phyloP scores from a whole-genome alignment of 2,888 invertebrate genomes.

The Cerceris ruficornis region DNA sequence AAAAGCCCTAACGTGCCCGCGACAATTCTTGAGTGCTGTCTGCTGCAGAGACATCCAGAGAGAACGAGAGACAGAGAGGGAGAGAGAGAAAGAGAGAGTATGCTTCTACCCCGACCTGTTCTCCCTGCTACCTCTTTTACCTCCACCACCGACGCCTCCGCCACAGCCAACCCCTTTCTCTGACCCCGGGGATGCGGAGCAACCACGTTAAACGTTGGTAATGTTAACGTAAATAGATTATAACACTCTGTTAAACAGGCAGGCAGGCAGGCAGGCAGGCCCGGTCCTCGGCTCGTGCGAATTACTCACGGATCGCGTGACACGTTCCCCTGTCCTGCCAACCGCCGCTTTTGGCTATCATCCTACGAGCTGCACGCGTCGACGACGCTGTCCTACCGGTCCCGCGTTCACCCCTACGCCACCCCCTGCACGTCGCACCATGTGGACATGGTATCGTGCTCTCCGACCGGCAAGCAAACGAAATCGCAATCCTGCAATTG shows the following conservation, averaged over 20 bases:
- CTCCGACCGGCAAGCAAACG: constrained; percentile 56
- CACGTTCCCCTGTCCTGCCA: constrained; percentile 81
- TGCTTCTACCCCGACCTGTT: constrained; percentile 51
- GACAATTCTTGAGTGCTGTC: constrained; percentile 82
- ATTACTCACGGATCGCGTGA: constrained; percentile 82
- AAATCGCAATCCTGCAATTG: constrained; percentile 38
- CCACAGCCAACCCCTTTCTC: constrained; percentile 70
- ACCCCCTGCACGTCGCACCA: constrained; percentile 40
- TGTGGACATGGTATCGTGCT: constrained; percentile 61
- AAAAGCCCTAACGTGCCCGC: constrained; percentile 80
- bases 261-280: constrained; percentile 72
- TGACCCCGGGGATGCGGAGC: constrained; percentile 76
- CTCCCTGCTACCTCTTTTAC: constrained; percentile 56
- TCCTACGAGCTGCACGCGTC: constrained; percentile 75
- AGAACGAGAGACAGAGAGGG: constrained; percentile 19
- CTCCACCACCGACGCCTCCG: constrained; percentile 52
- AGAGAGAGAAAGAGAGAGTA: constrained; percentile 28
- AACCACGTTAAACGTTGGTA: constrained; percentile 82
- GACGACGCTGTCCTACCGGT: constrained; percentile 67
- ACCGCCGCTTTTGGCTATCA: constrained; percentile 79
- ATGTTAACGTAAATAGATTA: constrained; percentile 82
- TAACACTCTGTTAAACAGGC: constrained; percentile 82
- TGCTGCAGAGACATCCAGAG: constrained; percentile 74
- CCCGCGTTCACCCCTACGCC: constrained; percentile 25
- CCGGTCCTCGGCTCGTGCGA: constrained; percentile 77